Evolutionary conservation across 2,797 vertebrate species (phyloP).

Genomic region (Lutjanus campechanus): DNA sequence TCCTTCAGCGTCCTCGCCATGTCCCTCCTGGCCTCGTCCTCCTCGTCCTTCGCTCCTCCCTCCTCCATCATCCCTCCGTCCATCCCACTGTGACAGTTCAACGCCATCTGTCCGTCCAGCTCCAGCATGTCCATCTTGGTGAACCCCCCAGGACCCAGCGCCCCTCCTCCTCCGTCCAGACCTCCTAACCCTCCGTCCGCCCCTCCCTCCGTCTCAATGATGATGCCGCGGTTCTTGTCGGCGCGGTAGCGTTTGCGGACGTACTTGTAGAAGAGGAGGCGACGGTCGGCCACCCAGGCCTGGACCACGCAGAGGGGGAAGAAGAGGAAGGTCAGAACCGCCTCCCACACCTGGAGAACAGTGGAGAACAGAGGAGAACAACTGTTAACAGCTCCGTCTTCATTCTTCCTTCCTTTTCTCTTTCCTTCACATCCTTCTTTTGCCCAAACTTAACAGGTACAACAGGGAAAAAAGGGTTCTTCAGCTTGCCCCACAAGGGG

Average conservation of each 20-base stretch:
- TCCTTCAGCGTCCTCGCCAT: conserved; percentile 90
- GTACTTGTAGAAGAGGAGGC: conserved; percentile 89
- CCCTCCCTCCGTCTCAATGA: conserved; percentile 86
- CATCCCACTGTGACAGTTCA: conserved; percentile 79
- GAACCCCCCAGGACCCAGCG: conserved; percentile 81
- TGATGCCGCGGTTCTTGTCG: conserved; percentile 86
- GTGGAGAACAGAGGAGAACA: conserved; percentile 33
- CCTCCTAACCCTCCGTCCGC: conserved; percentile 69
- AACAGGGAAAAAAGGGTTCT: no score
- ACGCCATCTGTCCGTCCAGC: conserved; percentile 81
- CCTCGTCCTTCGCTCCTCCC: conserved; percentile 80
- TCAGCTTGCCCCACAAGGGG: no score
- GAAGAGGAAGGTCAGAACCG: conserved; percentile 88
- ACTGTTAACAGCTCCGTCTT: background rate
- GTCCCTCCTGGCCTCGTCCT: conserved; percentile 87
- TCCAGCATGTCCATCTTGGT: conserved; percentile 88
- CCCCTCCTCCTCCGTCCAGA: conserved; percentile 71
- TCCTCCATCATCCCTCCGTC: conserved; percentile 80
- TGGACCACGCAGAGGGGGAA: conserved; percentile 90
- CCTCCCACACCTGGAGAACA: conserved; percentile 86
- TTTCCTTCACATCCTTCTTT: background rate
- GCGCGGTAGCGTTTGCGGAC: conserved; percentile 87
- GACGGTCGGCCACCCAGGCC: conserved; percentile 90
- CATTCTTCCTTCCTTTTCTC: no score
- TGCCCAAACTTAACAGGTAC: background rate